These are phyloP conservation scores for Sterrhoptilus dennistouni DNA, from an alignment of 2,113 vertebrate species.

Conservation along the genomic window DNA sequence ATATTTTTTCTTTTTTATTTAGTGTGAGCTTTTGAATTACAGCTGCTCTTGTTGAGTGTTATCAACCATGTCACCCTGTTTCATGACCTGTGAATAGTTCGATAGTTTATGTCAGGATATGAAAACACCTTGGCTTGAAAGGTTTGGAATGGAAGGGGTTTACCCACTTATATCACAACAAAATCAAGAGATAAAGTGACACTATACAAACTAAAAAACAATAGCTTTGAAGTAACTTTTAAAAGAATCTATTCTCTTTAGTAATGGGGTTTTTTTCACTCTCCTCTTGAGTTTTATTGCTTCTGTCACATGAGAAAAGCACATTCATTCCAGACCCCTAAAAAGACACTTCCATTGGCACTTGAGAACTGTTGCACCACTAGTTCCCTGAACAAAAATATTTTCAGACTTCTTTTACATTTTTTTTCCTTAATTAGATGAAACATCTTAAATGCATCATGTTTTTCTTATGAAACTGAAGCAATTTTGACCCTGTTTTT, in stretches of 20 bases:
- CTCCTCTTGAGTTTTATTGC: not conserved
- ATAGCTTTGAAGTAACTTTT: not conserved
- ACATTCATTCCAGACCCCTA: not conserved
- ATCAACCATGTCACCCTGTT: not conserved
- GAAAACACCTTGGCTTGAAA: conserved; percentile 10
- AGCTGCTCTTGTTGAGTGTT: not conserved
- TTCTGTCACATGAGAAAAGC: not conserved
- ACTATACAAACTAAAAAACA: not conserved
- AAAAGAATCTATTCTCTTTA: not conserved
- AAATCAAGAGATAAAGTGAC: conserved; percentile 4
- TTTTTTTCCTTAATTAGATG: not conserved
- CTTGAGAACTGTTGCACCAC: not conserved
- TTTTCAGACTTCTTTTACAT: not conserved
- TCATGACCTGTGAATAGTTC: not conserved
- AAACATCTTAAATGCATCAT: not conserved
- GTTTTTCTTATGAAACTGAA: not conserved
- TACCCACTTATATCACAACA: not conserved
- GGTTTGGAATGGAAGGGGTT: not conserved
- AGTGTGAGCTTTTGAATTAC: not conserved
- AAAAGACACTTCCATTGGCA: not conserved
- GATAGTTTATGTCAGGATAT: not conserved
- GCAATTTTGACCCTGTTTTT: not conserved
- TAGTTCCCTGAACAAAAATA: not conserved
- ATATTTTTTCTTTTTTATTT: not conserved
- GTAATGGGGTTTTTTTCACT: not conserved